A percentile compares a stretch with the other conserved stretches of the same genome.
Evolutionary conservation across 1,140 invertebrate genomes (phyloP).

Genomic region (Dendrolimus punctatus): DNA sequence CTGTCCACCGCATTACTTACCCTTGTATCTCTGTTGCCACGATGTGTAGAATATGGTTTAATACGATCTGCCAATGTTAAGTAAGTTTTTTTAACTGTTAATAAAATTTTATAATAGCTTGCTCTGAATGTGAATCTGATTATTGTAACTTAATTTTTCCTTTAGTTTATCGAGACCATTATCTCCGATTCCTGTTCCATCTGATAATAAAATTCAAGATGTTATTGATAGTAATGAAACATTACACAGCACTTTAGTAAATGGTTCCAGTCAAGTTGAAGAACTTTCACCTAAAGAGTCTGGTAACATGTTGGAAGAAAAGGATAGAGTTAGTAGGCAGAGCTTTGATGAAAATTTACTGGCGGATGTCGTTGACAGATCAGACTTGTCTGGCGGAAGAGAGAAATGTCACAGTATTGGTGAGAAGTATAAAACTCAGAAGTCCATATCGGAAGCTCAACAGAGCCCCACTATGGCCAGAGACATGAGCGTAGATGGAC

Average conservation of each 20-base stretch:
- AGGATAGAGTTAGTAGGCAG: conserved; percentile 57
- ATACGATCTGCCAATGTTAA: conserved; percentile 85
- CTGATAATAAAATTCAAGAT: conserved; percentile 53
- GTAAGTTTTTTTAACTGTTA: conserved; percentile 64
- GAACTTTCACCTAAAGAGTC: conserved; percentile 55
- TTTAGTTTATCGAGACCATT: conserved; percentile 82
- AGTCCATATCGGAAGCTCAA: conserved; percentile 51
- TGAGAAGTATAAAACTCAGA: conserved; percentile 64
- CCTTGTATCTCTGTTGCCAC: conserved; percentile 91
- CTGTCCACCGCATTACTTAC: conserved; percentile 91
- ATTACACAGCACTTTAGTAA: conserved; percentile 41
- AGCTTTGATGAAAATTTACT: conserved; percentile 60
- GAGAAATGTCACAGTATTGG: conserved; percentile 69
- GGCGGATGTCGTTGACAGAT: conserved; percentile 43
- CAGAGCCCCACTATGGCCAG: conserved; percentile 67
- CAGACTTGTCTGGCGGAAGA: conserved; percentile 44
- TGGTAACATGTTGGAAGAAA: conserved; percentile 59
- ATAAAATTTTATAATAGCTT: neutral
- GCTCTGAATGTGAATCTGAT: neutral
- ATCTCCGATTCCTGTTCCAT: conserved; percentile 79
- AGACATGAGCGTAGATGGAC: conserved; percentile 70
- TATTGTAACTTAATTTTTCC: conserved; percentile 8
- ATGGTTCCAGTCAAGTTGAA: conserved; percentile 47
- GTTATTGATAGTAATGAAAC: conserved; percentile 37
- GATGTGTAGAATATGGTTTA: conserved; percentile 90